Base-by-base conservation (phyloP, 92 coral and sea anemone genomes). In the Palythoa heliodiscus region DNA sequence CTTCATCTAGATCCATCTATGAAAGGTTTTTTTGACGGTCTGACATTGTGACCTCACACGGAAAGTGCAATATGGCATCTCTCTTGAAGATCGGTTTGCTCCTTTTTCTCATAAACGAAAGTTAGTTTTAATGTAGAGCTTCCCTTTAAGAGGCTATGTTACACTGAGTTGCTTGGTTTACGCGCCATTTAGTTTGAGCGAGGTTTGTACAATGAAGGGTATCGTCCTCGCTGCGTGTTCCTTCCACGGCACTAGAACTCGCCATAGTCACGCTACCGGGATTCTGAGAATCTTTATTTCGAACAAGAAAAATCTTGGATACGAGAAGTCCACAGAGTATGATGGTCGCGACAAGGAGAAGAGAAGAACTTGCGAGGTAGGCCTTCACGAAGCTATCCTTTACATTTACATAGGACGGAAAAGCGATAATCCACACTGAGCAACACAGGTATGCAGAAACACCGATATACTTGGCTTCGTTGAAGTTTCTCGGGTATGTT, bases 391-490 rank as follows among this genome's bases (percentile, higher is more conserved):
- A 29, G 78, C 67, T 83, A 69, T 83, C 78, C 22, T 70, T 70
- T 12, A 35, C n/a, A 66, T 83, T 83, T 58, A 83, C n/a, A 67
- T 83, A 83, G 38, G 50, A 69, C 9, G 86, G 86, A 39, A 93
- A 78, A 58, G 91, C 91, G 53, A 91, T 52, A 5, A 88, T 86
- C 92, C 92, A 95, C 16, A 92, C 95, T 19, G 93, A 82, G 29
- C 98, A 92, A 37, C 92, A 88, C 7, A 90, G 39, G 54, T 92
- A 95, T 92, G 93, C 83, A 6, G 94, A 90, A 22, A 95, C 76
- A 16, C 95, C 98, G 64, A 95, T 95, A 87, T 89, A 93, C 89
- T 93, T 29, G 35, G 35, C 35, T 29, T 29, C 35, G 35, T 29
- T 29, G 35, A 29, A 29, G 35, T 29, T 29, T 93, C 95, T 90